Conservation (phyloP, 1,140 invertebrate genomes). For the Coenobita brevimanus region DNA sequence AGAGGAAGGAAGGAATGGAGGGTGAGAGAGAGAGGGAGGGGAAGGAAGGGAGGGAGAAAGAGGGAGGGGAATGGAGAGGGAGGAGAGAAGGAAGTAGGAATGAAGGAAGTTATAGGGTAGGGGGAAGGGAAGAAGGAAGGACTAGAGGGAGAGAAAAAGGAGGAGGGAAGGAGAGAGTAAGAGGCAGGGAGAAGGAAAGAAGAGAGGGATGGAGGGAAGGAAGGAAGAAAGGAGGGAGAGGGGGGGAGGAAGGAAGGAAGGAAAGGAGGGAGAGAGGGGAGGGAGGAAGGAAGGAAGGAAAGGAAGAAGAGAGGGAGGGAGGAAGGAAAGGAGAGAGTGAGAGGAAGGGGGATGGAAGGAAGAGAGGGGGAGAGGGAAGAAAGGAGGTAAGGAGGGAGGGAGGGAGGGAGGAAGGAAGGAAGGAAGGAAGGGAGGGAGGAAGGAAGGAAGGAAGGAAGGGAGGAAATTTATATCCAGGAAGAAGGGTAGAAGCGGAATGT, state of each 20-base stretch:
- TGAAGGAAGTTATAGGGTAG: too few species aligned
- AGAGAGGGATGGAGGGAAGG: not conserved
- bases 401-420: too few species aligned
- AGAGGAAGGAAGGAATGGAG: too few species aligned
- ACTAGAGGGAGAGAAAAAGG: too few species aligned
- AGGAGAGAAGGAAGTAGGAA: too few species aligned
- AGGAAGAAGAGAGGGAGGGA: conserved; percentile 19
- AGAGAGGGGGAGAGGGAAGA: too few species aligned
- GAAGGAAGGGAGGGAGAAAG: too few species aligned
- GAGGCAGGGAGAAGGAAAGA: not conserved
- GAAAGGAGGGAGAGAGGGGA: not conserved
- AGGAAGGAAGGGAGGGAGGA: too few species aligned
- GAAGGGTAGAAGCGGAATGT: too few species aligned
- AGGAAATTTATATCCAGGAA: too few species aligned
- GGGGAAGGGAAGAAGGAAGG: not conserved
- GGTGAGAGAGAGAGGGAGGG: too few species aligned
- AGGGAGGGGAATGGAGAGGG: not conserved
- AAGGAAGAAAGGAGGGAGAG: not conserved
- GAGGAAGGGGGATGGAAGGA: not conserved
- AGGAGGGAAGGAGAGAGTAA: not conserved
- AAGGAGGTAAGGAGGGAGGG: not conserved
- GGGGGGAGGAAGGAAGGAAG: not conserved
- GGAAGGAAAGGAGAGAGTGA: conserved; percentile 4
- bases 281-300: not conserved
- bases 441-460: too few species aligned